A percentile compares a stretch with the other conserved stretches of the same genome.
Evolutionary conservation across 2,888 invertebrate genomes (phyloP).

Genomic region (Callyntrura sp.): DNA sequence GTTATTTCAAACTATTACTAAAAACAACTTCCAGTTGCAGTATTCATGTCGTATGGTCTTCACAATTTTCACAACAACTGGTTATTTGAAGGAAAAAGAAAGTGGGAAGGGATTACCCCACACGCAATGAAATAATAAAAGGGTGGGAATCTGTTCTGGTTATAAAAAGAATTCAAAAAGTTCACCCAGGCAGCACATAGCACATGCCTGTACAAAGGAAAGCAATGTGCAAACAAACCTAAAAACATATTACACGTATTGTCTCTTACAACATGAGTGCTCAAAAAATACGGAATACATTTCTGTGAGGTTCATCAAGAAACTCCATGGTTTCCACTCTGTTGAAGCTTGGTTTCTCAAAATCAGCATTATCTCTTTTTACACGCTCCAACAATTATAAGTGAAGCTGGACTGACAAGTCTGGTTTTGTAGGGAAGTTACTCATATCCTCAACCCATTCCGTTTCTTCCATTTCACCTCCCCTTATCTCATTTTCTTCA

Average conservation of each 20-base stretch:
- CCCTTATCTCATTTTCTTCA: conserved; percentile 1
- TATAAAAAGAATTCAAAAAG: not conserved
- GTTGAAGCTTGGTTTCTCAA: conserved; percentile 43
- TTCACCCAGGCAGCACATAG: not conserved
- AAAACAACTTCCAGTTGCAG: not conserved
- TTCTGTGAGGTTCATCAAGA: conserved; percentile 53
- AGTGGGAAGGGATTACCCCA: not conserved
- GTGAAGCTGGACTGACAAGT: conserved; percentile 37
- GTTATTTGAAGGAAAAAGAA: not conserved
- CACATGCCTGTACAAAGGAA: too few species aligned
- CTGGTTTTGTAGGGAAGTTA: conserved; percentile 12
- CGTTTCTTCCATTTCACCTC: not conserved
- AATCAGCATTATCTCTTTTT: conserved; percentile 67
- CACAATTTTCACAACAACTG: not conserved
- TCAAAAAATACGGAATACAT: not conserved
- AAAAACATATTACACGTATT: not conserved
- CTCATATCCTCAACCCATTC: conserved; percentile 9
- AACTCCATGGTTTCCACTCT: conserved; percentile 65
- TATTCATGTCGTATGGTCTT: not conserved
- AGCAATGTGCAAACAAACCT: not conserved
- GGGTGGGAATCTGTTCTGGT: conserved; percentile 12
- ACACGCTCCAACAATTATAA: conserved; percentile 25
- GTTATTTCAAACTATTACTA: not conserved
- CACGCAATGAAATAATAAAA: conserved; percentile 21
- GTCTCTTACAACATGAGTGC: not conserved